Evolutionary conservation across 23 tunicate genomes (phyloP).

Genomic region (Ascidia mentula): DNA sequence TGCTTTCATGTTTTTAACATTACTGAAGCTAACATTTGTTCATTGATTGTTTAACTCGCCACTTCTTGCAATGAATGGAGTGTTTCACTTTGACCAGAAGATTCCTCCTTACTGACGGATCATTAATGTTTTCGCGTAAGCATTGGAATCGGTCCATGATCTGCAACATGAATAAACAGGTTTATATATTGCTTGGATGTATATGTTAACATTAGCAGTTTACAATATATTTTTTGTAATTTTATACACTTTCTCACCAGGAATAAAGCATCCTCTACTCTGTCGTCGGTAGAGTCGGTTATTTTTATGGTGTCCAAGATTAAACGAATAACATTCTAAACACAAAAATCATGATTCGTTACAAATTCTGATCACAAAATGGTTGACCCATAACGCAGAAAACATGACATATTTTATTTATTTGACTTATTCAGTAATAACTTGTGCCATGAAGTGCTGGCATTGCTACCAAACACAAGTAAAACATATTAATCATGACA

Average conservation of each 20-base stretch:
- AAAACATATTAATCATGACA: too few relatives aligned
- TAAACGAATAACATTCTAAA: constrained; percentile 61
- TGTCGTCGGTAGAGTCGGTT: constrained; percentile 63
- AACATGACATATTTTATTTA: too few relatives aligned
- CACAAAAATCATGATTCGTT: too few relatives aligned
- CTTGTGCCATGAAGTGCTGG: too few relatives aligned
- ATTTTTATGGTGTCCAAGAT: constrained; percentile 62
- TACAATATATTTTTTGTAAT: background rate
- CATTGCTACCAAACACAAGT: too few relatives aligned
- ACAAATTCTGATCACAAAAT: too few relatives aligned
- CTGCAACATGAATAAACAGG: constrained; percentile 13
- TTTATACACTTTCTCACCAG: constrained; percentile 49
- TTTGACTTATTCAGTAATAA: too few relatives aligned
- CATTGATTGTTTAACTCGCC: constrained; percentile 70
- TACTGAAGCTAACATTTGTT: constrained; percentile 48
- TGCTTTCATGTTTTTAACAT: too few relatives aligned
- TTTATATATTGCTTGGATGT: background rate
- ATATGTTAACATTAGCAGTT: background rate
- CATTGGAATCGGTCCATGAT: constrained; percentile 79
- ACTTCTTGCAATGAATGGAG: constrained; percentile 91
- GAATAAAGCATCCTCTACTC: constrained; percentile 77
- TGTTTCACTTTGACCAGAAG: constrained; percentile 67
- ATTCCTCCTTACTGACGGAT: constrained; percentile 46
- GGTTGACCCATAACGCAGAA: too few relatives aligned
- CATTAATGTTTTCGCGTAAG: constrained; percentile 62